phyloP scores from a whole-genome alignment of 2,888 invertebrate genomes.

The Kuschelorhynchus macadamiae region DNA sequence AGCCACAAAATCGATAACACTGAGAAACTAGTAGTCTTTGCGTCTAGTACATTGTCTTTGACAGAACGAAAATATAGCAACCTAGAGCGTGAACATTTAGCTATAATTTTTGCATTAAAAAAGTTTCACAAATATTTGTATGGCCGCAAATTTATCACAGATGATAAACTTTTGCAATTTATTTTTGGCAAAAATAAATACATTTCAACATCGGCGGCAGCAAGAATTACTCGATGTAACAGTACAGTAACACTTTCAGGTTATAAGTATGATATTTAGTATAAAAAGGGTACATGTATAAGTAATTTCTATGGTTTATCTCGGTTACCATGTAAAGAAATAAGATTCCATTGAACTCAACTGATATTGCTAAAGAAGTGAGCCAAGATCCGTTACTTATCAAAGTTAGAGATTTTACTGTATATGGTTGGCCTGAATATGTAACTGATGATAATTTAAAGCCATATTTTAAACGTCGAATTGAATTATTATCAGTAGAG shows the following conservation, averaged over 20 bases:
- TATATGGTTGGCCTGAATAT: conserved; percentile 20
- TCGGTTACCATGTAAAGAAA: not conserved
- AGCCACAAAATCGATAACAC: conserved; percentile 49
- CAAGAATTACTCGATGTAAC: conserved; percentile 1
- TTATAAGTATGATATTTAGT: not conserved
- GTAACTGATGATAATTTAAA: conserved; percentile 17
- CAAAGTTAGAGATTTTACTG: conserved; percentile 19
- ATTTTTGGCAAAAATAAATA: conserved; percentile 3
- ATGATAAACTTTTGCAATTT: not conserved
- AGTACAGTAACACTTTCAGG: conserved; percentile 2
- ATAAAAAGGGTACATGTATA: conserved; percentile 7
- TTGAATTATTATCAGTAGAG: not conserved
- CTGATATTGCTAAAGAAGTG: conserved; percentile 23
- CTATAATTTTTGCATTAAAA: not conserved
- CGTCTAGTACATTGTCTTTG: not conserved
- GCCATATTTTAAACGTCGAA: conserved; percentile 2
- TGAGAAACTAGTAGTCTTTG: conserved; percentile 30
- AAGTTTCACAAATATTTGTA: not conserved
- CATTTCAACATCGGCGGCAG: not conserved
- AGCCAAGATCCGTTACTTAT: conserved; percentile 12
- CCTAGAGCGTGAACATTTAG: not conserved
- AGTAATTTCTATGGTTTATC: conserved; percentile 9
- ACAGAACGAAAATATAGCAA: not conserved
- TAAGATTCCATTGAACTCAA: conserved; percentile 14
- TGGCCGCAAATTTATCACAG: not conserved